Base-by-base conservation (phyloP, 2,113 vertebrate genomes). In the Nerophis lumbriciformis region DNA sequence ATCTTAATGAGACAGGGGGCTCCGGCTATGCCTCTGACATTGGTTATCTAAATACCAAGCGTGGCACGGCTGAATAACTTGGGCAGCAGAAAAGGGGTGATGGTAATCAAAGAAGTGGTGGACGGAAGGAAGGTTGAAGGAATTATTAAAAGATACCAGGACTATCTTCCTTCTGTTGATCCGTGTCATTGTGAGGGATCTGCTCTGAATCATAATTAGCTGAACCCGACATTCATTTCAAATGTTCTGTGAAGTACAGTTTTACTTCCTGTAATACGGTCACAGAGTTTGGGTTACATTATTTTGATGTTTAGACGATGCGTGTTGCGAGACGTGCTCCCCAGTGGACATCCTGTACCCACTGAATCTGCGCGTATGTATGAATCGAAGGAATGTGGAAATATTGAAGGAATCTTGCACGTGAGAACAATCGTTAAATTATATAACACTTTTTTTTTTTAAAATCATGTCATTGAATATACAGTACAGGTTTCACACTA, bases 161-260 rank as follows among this genome's bases (percentile, higher is more conserved):
- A 7, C 19, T 68, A 77, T 69, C 59, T 54, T 52, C 57, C 59
- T 71, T 55, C 28, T 47, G 11, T 38, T 35, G 19, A 21, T 50
- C 50, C 42, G 10, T 65, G 60, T 78, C 68, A 82, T 70, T 82
- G 71, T 69, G 52, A 63, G 54, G 79, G 88, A 80, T 86, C 78
- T 85, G 71, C 65, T 59, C 72, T 71, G 71, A 69, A 79, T 80
- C 81, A 79, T 86, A 88, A 90, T 85, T 79, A 84, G 72, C 72
- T 65, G 59, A 80, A 66, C 75, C 71, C 76, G 81, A 81, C 80
- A 78, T 72, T 85, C 83, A 90, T 88, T 86, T 86, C 69, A 74
- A 72, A 69, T 75, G 69, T 72, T 76, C 63, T 57, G 69, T 65
- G 65, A 49, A 13, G 62, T 79, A 62, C 68, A 76, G 69, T 65